Evolutionary conservation across 2,888 invertebrate genomes (phyloP).

Genomic region (Chymomyza procnemis): DNA sequence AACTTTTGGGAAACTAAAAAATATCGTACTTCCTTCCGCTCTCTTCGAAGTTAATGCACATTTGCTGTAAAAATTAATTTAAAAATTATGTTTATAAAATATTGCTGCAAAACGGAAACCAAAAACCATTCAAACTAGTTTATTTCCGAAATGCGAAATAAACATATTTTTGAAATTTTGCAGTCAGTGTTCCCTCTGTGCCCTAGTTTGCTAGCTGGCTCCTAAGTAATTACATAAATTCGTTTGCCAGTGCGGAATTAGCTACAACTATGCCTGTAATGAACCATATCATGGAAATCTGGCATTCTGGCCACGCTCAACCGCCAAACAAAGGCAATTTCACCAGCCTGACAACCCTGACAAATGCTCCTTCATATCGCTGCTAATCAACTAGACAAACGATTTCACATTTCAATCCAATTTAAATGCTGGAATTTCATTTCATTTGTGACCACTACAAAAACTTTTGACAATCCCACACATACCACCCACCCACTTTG

Average conservation of each 20-base stretch:
- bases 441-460: not conserved
- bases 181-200: not conserved
- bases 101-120: too few species aligned
- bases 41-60: too few species aligned
- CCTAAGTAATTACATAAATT: not conserved
- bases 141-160: too few species aligned
- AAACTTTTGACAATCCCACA: not conserved
- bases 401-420: conserved; percentile 28
- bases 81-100: too few species aligned
- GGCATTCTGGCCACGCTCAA: conserved; percentile 21
- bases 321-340: conserved; percentile 35
- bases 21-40: too few species aligned
- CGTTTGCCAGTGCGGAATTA: not conserved
- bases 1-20: too few species aligned
- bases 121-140: too few species aligned
- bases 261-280: conserved; percentile 28
- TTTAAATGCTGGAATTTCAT: not conserved
- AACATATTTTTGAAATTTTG: too few species aligned
- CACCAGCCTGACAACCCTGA: conserved; percentile 2
- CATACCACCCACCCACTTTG: not conserved
- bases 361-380: conserved; percentile 13
- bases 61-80: too few species aligned
- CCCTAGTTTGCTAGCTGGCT: not conserved
- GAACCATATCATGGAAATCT: conserved; percentile 35
- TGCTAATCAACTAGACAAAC: conserved; percentile 55